Base-by-base conservation (phyloP, 2,888 invertebrate genomes). In the Carterocephalus palaemon region DNA sequence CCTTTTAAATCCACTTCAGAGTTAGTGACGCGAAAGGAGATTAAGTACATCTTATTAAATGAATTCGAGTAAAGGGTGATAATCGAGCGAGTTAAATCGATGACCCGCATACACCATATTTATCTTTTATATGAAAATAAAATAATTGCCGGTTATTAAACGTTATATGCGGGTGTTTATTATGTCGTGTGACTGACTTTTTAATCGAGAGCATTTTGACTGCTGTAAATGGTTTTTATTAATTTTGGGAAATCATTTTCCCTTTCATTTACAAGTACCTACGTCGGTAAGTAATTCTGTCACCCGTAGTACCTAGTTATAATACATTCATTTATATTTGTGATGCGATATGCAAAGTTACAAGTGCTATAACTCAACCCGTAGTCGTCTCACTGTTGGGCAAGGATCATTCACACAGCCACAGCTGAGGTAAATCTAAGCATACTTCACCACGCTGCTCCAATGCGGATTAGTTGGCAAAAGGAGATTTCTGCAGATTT, bases 131-230 rank as follows among this genome's bases (percentile, higher is more conserved):
- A 67, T 17, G 10, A 78, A 81, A 80, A 83, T 78, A 80, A 76
- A 76, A 81, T 84, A 81, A 83, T 83, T 77, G 77, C 68, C 66
- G 60, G 69, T 73, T 80, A 83, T 81, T 83, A 79, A 75, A 74
- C 61, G 67, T 51, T 60, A 48, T 53, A 83, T 83, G 84, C 84
- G 84, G 83, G 84, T 73, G 64, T 60, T 66, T 62, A 65, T 64
- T 57, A 58, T 39, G 36, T 20, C 22, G 29, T 36, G 42, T 34
- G 36, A 43, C 28, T 47, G 49, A 47, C 49, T 72, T 69, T 67
- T 65, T 61, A 67, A 65, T 64, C 60, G 67, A 45, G 45, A 5
- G 24, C 26, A 17, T 31, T 38, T n/a, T 45, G 17, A 29, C 13
- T 12, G 28, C 16, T 5, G n/a, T 29, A 3, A 8, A 63, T 59